These are phyloP conservation scores for Oryzias woworae DNA, from an alignment of 2,113 vertebrate genomes.

Conservation along the genomic window DNA sequence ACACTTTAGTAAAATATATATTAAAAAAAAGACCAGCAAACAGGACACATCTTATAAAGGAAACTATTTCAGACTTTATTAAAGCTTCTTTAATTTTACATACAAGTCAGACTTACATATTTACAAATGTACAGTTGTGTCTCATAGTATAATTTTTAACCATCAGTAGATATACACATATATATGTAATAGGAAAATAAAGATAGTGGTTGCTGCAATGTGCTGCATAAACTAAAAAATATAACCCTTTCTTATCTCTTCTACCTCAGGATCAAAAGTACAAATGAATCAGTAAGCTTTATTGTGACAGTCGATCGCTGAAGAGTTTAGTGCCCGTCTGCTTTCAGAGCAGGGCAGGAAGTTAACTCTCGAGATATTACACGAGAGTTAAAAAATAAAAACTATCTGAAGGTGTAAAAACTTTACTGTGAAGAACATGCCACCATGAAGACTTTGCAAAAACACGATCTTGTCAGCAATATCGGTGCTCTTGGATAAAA, in stretches of 20 bases:
- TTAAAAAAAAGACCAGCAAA: neutral
- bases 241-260: conserved; percentile 50
- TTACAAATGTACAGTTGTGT: conserved; percentile 74
- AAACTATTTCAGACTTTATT: conserved; percentile 77
- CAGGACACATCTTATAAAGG: conserved; percentile 17
- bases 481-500: conserved; percentile 58
- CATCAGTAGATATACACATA: conserved; percentile 61
- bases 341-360: conserved; percentile 46
- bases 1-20: neutral
- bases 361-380: conserved; percentile 46
- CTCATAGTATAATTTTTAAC: conserved; percentile 61
- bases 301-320: conserved; percentile 37
- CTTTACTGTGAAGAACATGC: conserved; percentile 43
- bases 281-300: conserved; percentile 37
- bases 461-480: conserved; percentile 50
- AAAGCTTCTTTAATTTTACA: conserved; percentile 74
- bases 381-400: conserved; percentile 36
- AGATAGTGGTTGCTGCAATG: conserved; percentile 75
- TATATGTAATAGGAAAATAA: conserved; percentile 68
- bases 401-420: conserved; percentile 17
- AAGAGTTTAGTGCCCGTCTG: conserved; percentile 60
- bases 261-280: conserved; percentile 38
- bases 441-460: conserved; percentile 43
- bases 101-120: conserved; percentile 82
- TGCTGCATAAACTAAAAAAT: conserved; percentile 76